Conservation (phyloP, 1,140 invertebrate species). For the Anoplophora glabripennis region DNA sequence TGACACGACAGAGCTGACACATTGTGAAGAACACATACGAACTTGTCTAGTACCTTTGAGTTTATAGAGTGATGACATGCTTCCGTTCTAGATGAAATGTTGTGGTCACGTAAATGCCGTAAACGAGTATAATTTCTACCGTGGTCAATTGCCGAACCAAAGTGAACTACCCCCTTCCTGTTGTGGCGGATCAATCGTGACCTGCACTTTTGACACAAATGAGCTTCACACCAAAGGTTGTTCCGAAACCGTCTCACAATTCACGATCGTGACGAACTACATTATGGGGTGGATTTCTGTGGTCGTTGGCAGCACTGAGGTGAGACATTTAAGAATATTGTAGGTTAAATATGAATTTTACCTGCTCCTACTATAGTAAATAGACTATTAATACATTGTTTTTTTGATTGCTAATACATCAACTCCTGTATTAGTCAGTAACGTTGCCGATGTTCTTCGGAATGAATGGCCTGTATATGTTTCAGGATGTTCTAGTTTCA, state of each 20-base stretch:
- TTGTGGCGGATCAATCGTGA: slow-evolving; percentile 53
- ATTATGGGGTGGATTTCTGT: slow-evolving; percentile 15
- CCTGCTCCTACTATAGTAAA: no score
- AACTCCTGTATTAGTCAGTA: no score
- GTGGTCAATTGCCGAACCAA: slow-evolving; percentile 60
- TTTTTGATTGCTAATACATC: no score
- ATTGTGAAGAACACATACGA: no score
- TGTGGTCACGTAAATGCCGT: slow-evolving; percentile 64
- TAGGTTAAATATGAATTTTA: no score
- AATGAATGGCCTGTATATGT: no score
- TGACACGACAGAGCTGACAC: no score
- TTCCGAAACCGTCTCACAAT: slow-evolving; percentile 56
- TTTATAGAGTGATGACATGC: no score
- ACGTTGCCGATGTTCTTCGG: no score
- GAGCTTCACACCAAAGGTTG: slow-evolving; percentile 59
- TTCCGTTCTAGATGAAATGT: slow-evolving; percentile 60
- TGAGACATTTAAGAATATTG: background rate
- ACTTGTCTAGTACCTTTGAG: no score
- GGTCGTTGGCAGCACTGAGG: slow-evolving; percentile 13
- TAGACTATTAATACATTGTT: no score
- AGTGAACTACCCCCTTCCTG: slow-evolving; percentile 60
- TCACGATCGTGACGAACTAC: slow-evolving; percentile 30
- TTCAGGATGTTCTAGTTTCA: no score
- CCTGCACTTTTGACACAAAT: slow-evolving; percentile 50
- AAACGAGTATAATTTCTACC: background rate